Evolutionary conservation across 2,888 invertebrate species (phyloP), one percentile per base, ranked within the genome.

Genomic region (Xestobium rufovillosum): DNA sequence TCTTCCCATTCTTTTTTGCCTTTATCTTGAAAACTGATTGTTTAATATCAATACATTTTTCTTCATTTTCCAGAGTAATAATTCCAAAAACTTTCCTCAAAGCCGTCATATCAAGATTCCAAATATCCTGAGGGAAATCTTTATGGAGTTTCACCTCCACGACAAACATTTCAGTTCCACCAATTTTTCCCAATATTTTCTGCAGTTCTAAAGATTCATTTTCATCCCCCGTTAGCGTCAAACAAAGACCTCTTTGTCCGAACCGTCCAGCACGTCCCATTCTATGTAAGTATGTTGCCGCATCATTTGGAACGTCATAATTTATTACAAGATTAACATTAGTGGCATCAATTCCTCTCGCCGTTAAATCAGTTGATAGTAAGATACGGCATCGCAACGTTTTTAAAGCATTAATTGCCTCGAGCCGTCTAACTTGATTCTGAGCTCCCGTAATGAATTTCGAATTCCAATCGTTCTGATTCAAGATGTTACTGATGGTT

Each of bases 231-330:
- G 83, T 66, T 38, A 94, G 75, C 32, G 81, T 82, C 9, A 94
- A 74, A 14, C 87, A 82, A 38, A 78, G 72, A 34, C 92, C 94
- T 60, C 78, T 76, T 1, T 86, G 80, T 1, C 96, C 97, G 70
- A 83, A 97, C 42, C 97, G 73, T 0, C 97, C 97, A 27, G 95
- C 92, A 52, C 97, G 75, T 1, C 97, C 97, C 59, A 95, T 92
- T 56, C 97, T 73, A 68, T 98, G 97, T 44, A 94, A 73, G 69
- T 94, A 94, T 11, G 87, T 90, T 45, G 83, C 80, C 48, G 78
- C 72, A 55, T 86, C 82, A 44, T 57, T 57, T 1, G 97, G 91
- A 16, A 87, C 69, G 60, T 96, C 96, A 56, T 94, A 76, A 65
- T 97, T 96, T 4, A 98, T 75, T 1, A 98, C 86, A 41, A 98